Base-by-base conservation (phyloP, 2,888 invertebrate genomes). In the Ophraella communa region DNA sequence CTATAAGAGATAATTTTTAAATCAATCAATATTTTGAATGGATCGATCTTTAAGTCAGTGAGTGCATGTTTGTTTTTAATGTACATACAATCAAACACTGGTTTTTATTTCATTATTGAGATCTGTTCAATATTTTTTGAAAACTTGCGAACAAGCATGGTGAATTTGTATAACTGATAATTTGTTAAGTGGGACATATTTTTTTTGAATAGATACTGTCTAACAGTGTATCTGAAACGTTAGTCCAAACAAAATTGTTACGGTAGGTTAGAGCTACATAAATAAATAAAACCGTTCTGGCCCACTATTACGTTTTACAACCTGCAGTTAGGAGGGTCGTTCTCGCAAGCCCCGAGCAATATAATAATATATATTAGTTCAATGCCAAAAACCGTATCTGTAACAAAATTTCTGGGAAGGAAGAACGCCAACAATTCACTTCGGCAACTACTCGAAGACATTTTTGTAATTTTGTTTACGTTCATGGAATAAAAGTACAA, bases 221-320 rank as follows among this genome's bases (percentile, higher is more conserved):
- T 39, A 39, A 39, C 39, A 39, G 39, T 39, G 11, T 11, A 35
- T 35, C 17, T 39, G 4, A 8, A 39, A 39, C 39, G 39, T 39
- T 39, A 39, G 7, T 7, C 17, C 39, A 39, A 51, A 51, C 17
- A 51, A 51, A 14, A 51, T 23, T 14, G 49, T 51, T 51, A 51
- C 49, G 49, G 49, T 51, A 51, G 21, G 24, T 51, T 51, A 51
- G 17, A 17, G 7, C 24, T 1, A 51, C 8, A 27, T 51, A 51
- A 51, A 51, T 51, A 51, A 27, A 21, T 23, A 51, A 18, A 47
- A 47, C 47, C 47, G 47, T 47, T 47, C 20, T 47, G 47, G 10
- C 8, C 47, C 23, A 47, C 47, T 47, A 47, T 47, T 47, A 51
- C 49, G 49, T 51, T 51, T 51, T 51, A 51, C 49, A 51, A 51